Conservation (phyloP, 2,113 vertebrate genomes). For the Perca fluviatilis region DNA sequence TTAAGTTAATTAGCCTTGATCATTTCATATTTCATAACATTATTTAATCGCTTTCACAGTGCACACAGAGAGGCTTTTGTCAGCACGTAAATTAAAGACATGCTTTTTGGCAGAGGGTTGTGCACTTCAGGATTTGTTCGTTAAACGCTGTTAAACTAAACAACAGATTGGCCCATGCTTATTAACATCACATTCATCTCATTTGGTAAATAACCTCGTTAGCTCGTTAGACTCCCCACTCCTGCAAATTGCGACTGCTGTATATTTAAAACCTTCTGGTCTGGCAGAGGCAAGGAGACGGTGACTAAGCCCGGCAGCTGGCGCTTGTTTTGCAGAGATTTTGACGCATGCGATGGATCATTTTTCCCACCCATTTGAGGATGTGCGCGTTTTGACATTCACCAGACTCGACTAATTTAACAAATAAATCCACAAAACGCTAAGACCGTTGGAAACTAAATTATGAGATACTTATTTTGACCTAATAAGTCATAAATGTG, state of each 20-base stretch:
- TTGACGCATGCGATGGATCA: too few relatives aligned
- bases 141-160: conserved; percentile 5
- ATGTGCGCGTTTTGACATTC: neutral
- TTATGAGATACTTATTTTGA: neutral
- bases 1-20: neutral
- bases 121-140: neutral
- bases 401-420: neutral
- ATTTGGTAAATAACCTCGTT: conserved; percentile 3
- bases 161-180: neutral
- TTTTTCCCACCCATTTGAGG: neutral
- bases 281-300: neutral
- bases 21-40: neutral
- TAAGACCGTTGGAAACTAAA: neutral
- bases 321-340: neutral
- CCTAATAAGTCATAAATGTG: neutral
- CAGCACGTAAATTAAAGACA: neutral
- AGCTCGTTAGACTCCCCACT: neutral
- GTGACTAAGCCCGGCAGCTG: neutral
- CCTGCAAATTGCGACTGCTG: neutral
- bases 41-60: neutral
- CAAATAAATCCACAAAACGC: neutral
- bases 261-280: neutral
- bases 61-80: neutral
- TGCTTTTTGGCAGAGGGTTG: neutral
- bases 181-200: conserved; percentile 6